These are phyloP conservation scores for Andrena fulva DNA, from an alignment of 2,888 invertebrate species.

Conservation along the genomic window DNA sequence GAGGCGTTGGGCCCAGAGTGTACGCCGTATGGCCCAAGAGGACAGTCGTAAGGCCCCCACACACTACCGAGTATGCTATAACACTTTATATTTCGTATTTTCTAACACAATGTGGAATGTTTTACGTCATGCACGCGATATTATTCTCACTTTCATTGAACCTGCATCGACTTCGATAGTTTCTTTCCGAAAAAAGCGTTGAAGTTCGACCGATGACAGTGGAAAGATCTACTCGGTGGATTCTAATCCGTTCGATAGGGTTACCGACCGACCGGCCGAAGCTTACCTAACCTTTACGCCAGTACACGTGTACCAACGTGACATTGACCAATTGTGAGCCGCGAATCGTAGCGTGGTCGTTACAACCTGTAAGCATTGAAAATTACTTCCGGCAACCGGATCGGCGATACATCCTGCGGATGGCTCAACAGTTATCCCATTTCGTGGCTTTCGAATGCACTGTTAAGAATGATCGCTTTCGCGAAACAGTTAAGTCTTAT, in stretches of 20 bases:
- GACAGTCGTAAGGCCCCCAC: too few relatives aligned
- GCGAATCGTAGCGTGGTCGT: conserved; percentile 68
- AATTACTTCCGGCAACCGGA: conserved; percentile 75
- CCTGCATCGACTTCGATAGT: too few relatives aligned
- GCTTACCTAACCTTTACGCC: conserved; percentile 21
- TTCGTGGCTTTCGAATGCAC: conserved; percentile 12
- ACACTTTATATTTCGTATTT: too few relatives aligned
- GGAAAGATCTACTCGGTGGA: not conserved
- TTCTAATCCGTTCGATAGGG: conserved; percentile 37
- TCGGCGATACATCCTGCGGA: conserved; percentile 68
- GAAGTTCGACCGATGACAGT: too few relatives aligned
- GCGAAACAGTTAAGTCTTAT: conserved; percentile 15
- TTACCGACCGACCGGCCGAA: conserved; percentile 51
- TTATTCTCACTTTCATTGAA: too few relatives aligned
- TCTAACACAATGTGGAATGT: too few relatives aligned
- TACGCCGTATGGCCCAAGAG: too few relatives aligned
- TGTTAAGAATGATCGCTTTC: conserved; percentile 10
- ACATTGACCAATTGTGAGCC: conserved; percentile 76
- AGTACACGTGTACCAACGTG: conserved; percentile 71
- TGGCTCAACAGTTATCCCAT: conserved; percentile 45
- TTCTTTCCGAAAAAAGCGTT: too few relatives aligned
- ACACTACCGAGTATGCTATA: too few relatives aligned
- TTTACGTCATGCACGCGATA: too few relatives aligned
- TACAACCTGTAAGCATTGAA: conserved; percentile 67
- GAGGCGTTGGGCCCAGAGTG: too few relatives aligned